Conservation (phyloP, 2,797 vertebrate species). For the Acomys russatus region DNA sequence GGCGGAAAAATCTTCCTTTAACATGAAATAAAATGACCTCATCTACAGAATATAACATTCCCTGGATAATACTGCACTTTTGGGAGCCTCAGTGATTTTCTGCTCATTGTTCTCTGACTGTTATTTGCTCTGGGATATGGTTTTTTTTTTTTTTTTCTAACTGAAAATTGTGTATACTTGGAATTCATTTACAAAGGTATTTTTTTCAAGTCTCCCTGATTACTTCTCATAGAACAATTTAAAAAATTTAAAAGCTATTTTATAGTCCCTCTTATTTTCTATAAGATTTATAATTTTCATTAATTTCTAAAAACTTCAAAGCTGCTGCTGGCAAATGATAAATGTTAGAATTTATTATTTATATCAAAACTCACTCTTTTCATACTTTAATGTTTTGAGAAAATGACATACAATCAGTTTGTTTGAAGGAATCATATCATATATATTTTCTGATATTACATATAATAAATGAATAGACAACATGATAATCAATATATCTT, state of each 20-base stretch:
- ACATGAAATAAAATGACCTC: background rate
- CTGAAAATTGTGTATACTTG: background rate
- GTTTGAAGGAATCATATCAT: background rate
- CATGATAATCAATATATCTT: background rate
- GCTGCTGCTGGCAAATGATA: background rate
- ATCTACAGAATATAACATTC: background rate
- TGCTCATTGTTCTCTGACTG: background rate
- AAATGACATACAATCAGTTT: background rate
- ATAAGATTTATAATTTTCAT: background rate
- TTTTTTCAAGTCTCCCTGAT: background rate
- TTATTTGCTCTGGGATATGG: background rate
- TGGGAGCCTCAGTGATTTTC: background rate
- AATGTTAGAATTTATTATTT: background rate
- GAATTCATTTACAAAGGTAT: background rate
- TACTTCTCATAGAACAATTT: background rate
- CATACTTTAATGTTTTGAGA: background rate
- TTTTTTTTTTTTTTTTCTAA: background rate
- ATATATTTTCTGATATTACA: background rate
- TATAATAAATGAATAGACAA: background rate
- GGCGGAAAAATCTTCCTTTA: background rate
- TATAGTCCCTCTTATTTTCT: background rate
- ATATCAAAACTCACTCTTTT: background rate
- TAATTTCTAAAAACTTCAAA: background rate
- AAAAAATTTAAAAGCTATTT: background rate
- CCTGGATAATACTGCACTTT: background rate